Evolutionary conservation across 2,888 invertebrate species (phyloP), one percentile per base, ranked within the genome.

Genomic region (Eutolmus rufibarbis): DNA sequence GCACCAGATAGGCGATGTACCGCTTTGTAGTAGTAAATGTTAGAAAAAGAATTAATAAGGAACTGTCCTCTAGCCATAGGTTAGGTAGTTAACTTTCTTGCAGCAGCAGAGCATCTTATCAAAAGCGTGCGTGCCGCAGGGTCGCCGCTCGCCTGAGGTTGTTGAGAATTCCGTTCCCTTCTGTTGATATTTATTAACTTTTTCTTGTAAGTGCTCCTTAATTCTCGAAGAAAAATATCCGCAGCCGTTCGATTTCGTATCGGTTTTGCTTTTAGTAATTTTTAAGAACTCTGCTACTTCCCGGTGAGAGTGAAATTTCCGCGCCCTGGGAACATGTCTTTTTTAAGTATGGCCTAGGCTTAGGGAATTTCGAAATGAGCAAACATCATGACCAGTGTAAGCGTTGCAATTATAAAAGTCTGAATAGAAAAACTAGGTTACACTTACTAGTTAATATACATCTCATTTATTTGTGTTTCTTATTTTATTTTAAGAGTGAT

Each of bases 21-120:
- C 89, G 84, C 87, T 89, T 74, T 89, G 89, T 87, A 89, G 89
- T 87, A 89, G 89, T 88, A 89, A 89, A 89, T 89, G 89, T 89
- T 89, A 88, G 87, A 76, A 74, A 78, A 43, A 16, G 28, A 43
- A 74, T 14, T 56, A 12, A 34, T 56, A 28, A 79, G n/a, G 46
- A 40, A 57, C 31, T 57, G 57, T 85, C 74, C 85, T 74, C n/a
- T 85, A 85, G 85, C 40, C 57, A 12, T 85, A 85, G 85, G 74
- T 85, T 85, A 85, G 85, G 46, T 85, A 85, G 85, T 74, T 43
- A 85, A 85, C 85, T 85, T 43, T 57, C 37, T 66, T 84, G 66
- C 46, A 74, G 28, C 40, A 37, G 28, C 74, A 85, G 34, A 46
- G 19, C 57, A 56, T 19, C 57, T 85, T 74, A 85, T 74, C 46